phyloP scores from a whole-genome alignment of 2,888 invertebrate genomes.

The Lochmaea capreae region DNA sequence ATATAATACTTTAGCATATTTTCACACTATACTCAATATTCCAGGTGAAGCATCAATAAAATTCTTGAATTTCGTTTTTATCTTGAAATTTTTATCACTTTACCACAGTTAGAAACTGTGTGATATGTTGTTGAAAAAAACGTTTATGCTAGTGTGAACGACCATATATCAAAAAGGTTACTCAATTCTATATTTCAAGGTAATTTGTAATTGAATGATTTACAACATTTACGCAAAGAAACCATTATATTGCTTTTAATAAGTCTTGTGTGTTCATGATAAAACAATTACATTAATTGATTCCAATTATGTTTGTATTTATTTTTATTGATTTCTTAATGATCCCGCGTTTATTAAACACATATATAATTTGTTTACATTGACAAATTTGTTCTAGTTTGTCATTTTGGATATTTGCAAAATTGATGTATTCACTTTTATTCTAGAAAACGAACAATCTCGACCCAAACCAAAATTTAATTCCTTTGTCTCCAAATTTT shows the following conservation, averaged over 20 bases:
- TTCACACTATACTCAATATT: constrained; percentile 2
- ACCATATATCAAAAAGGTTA: constrained; percentile 25
- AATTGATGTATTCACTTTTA: no score
- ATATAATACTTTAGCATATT: not conserved
- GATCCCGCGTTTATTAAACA: constrained; percentile 1
- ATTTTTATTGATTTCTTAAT: constrained; percentile 14
- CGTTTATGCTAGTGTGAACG: constrained; percentile 1
- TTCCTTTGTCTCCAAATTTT: no score
- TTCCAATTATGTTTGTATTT: constrained; percentile 38
- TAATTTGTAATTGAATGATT: constrained; percentile 46
- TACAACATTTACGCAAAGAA: constrained; percentile 55
- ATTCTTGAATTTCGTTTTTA: no score
- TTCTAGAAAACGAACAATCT: no score
- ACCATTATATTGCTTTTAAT: constrained; percentile 51
- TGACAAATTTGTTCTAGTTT: not conserved
- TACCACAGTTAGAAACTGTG: not conserved
- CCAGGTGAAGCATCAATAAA: no score
- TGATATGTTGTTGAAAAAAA: not conserved
- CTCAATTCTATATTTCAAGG: constrained; percentile 40
- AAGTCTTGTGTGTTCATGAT: constrained; percentile 43
- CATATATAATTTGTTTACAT: not conserved
- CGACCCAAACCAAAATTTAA: no score
- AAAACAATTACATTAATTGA: constrained; percentile 52
- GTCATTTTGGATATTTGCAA: not conserved
- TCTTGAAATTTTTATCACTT: no score